Conservation (phyloP, 2,113 vertebrate genomes). For the Siniperca chuatsi region DNA sequence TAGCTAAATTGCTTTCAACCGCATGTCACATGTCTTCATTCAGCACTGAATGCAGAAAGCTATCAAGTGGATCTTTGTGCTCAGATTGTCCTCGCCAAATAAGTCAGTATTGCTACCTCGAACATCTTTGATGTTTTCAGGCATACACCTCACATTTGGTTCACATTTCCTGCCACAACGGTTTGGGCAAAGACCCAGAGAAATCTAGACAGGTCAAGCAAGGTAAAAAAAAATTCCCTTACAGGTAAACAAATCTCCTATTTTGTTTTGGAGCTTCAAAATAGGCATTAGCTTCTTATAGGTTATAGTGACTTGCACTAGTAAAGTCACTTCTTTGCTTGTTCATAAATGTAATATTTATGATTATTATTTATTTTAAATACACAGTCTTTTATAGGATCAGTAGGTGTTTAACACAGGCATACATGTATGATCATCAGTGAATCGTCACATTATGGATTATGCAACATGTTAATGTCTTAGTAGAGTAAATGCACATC, state of each 20-base stretch:
- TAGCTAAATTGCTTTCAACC: background rate
- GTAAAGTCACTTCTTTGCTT: background rate
- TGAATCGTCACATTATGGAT: background rate
- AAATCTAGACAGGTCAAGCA: background rate
- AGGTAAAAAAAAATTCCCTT: background rate
- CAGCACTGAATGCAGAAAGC: background rate
- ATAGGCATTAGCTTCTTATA: background rate
- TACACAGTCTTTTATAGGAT: background rate
- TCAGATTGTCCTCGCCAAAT: background rate
- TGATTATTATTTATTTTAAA: background rate
- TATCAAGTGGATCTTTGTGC: conserved; percentile 1
- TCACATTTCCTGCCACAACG: background rate
- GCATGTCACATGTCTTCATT: background rate
- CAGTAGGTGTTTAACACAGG: background rate
- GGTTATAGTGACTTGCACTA: background rate
- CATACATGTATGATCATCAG: background rate
- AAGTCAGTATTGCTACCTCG: background rate
- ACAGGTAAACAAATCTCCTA: conserved; percentile 4
- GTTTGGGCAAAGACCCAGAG: background rate
- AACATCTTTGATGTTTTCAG: background rate
- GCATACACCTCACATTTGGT: background rate
- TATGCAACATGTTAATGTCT: background rate
- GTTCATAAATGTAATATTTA: background rate
- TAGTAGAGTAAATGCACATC: background rate
- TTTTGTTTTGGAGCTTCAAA: background rate